A percentile compares a stretch with the other conserved stretches of the same genome.
These are phyloP conservation scores for Scaptomyza tumidula DNA, from an alignment of 2,888 invertebrate species.

Conservation along the genomic window DNA sequence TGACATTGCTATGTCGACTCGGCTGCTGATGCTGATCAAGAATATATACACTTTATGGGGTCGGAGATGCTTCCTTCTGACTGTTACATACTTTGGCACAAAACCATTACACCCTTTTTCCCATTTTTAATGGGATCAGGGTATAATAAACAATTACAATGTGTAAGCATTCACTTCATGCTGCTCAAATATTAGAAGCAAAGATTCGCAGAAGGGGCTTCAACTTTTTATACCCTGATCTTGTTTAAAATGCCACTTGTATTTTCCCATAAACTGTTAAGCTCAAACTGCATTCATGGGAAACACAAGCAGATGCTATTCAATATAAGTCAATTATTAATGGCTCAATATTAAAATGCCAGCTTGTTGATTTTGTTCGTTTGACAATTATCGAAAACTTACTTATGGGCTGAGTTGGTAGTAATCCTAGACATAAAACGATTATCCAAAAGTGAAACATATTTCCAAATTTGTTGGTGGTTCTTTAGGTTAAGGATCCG, in stretches of 20 bases:
- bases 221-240: too few species aligned
- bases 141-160: too few species aligned
- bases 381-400: conserved; percentile 59
- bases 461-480: conserved; percentile 47
- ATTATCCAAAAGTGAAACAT: conserved; percentile 84
- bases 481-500: conserved; percentile 14
- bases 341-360: not conserved
- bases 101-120: too few species aligned
- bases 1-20: too few species aligned
- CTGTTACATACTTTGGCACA: too few species aligned
- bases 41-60: too few species aligned
- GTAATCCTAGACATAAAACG: conserved; percentile 82
- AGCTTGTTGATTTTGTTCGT: not conserved
- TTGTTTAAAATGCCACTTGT: not conserved
- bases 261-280: not conserved
- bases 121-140: too few species aligned
- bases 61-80: too few species aligned
- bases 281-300: not conserved
- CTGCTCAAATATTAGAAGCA: too few species aligned
- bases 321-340: not conserved
- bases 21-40: too few species aligned
- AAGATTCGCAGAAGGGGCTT: too few species aligned
- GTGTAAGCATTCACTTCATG: too few species aligned
- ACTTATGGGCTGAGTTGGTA: conserved; percentile 81
- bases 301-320: not conserved